Base-by-base conservation (phyloP, 1,140 invertebrate species). In the Pentalonia nigronervosa region DNA sequence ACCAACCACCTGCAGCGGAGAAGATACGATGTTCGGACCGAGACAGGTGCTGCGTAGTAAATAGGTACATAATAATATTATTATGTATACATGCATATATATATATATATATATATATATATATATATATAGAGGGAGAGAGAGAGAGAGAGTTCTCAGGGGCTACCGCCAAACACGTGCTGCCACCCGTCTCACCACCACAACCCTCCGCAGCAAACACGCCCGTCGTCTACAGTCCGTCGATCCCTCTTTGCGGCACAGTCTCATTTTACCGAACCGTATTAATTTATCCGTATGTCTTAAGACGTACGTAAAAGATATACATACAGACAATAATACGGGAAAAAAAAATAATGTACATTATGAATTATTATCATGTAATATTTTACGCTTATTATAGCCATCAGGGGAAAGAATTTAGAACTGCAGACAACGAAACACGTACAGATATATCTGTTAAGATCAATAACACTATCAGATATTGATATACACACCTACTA, bases 21-120 rank as follows among this genome's bases (percentile, higher is more conserved):
- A 48, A 86, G 41, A 86, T 45, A 30, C 7, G 83, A 86, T 23
- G 83, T 3, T 30, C 25, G 84, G 45, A 11, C 45, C 30, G n/a
- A 56, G 88, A 89, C 88, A 89, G 88, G 88, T 89, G 88, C 45
- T 45, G 30, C n/a, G 60, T 76, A 76, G 23, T 83, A 83, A 83
- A 83, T 83, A 83, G 34, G 81, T 83, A 83, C 60, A 76, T 34
- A 76, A 76, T 76, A 76, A 76, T 76, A 76, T 76, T 76, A 76
- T 76, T 76, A n/a, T 67, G 60, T 67, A n/a, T 67, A 67, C 30
- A 67, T 14, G 56, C 9, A 11, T 30, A 30, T 60, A 41, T 41
- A 41, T 41, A 41, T 41, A 41, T 41, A 25, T 56, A 25, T 23
- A 47, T 47, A 8, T 47, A 14, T 50, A 17, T 50, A 14, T 47